phyloP scores from a whole-genome alignment of 2,113 vertebrate genomes.

The Neolamprologus fasciatus region DNA sequence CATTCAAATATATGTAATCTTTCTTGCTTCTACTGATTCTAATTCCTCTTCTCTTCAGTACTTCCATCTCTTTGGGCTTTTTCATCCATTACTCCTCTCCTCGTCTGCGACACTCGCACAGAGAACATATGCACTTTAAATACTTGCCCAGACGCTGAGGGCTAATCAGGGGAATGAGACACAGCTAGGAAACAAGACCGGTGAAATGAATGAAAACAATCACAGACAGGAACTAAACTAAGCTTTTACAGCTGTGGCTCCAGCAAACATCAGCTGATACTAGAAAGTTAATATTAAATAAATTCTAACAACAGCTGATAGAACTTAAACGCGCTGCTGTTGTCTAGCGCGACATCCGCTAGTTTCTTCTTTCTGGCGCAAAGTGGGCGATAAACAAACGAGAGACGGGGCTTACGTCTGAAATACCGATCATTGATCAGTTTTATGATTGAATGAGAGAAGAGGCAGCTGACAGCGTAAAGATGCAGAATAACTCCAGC shows the following conservation, averaged over 20 bases:
- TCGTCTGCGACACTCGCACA: accelerated
- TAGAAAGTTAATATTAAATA: too few species aligned
- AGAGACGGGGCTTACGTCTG: too few species aligned
- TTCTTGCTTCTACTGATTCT: not conserved
- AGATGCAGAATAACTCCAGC: too few species aligned
- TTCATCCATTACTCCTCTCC: not conserved
- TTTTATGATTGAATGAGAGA: too few species aligned
- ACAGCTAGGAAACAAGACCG: not conserved
- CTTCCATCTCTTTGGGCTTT: not conserved
- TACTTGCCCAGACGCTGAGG: not conserved
- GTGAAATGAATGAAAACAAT: not conserved
- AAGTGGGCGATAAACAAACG: too few species aligned
- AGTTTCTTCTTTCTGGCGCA: too few species aligned
- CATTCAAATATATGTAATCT: not conserved
- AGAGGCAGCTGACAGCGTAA: too few species aligned
- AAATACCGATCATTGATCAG: too few species aligned
- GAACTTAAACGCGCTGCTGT: accelerated
- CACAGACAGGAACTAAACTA: not conserved
- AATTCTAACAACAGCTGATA: too few species aligned
- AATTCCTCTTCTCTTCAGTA: not conserved
- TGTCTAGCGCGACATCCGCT: too few species aligned
- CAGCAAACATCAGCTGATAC: too few species aligned
- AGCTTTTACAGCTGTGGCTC: too few species aligned
- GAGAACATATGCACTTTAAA: not conserved
- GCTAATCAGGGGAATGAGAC: not conserved